Base-by-base conservation (phyloP, 1,140 invertebrate genomes). In the Globodera rostochiensis region DNA sequence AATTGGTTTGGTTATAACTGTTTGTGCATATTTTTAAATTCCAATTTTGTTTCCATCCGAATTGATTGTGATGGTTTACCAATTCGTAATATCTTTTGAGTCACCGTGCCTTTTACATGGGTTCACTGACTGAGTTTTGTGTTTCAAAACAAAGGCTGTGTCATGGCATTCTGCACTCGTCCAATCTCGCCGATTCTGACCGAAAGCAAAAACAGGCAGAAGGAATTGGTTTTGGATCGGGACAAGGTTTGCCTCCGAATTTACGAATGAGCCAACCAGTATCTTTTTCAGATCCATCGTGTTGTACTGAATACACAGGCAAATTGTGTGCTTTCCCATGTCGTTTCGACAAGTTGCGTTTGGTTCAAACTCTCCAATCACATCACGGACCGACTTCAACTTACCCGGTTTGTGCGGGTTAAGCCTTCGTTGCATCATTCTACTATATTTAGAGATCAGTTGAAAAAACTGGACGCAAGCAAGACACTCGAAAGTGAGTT, bases 341-440 rank as follows among this genome's bases (percentile, higher is more conserved):
- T 83, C 19, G 71, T 57, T n/a, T 83, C 82, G 46, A 69, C 82
- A 46, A 83, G 79, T 69, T 78, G 82, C 70, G 79, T 83, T 71
- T 83, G 82, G 82, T 83, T 83, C 66, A 83, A 83, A 69, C 77
- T 83, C 80, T 8, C 25, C 46, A 83, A 83, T 70, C 25, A 83
- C 47, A 84, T 83, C 19, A 80, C 81, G 19, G 82, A 84, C 19
- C 69, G 76, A 45, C n/a, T 83, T 15, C 82, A 76, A 50, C 50
- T 70, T 45, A 45, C 21, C 36, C 25, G 47, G 60, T 66, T 49
- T 19, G 78, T 45, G 5, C 45, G 36, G 50, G 21, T 47, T 47
- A 53, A 80, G 6, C 77, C 21, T 19, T 79, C 50, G 25, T 70
- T 70, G 8, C 9, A 11, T 70, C 1, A 3, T 21, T 70, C 67